Percentiles rank a stretch among this genome's conserved stretches.
Conservation (phyloP, 2,888 invertebrate genomes). For the Embidobia sp. region DNA sequence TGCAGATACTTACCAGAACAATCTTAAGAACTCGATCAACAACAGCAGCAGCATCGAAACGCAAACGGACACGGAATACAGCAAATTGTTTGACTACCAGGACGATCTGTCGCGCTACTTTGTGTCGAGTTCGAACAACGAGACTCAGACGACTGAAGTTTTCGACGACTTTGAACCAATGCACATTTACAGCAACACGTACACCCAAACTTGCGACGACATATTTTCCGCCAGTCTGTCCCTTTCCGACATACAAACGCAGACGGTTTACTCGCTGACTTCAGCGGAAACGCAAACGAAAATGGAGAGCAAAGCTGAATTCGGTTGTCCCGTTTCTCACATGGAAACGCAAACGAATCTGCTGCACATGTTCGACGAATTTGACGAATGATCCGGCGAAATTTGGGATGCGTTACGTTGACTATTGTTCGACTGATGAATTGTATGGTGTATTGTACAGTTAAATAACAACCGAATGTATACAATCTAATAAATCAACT, state of each 20-base stretch:
- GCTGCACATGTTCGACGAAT: slow-evolving; percentile 76
- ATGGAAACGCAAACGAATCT: slow-evolving; percentile 84
- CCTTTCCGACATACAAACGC: slow-evolving; percentile 85
- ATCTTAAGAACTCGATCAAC: slow-evolving; percentile 67
- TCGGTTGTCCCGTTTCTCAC: slow-evolving; percentile 71
- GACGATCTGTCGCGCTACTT: slow-evolving; percentile 73
- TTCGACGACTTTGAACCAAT: slow-evolving; percentile 79
- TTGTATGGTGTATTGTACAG: no score
- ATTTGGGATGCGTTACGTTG: no score
- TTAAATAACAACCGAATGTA: no score
- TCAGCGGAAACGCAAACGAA: slow-evolving; percentile 85
- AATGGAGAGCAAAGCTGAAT: slow-evolving; percentile 37
- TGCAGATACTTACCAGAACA: slow-evolving; percentile 75
- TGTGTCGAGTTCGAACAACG: slow-evolving; percentile 83
- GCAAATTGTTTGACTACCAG: slow-evolving; percentile 75
- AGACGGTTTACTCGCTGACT: slow-evolving; percentile 84
- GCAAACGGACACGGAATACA: slow-evolving; percentile 77
- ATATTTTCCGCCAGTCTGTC: slow-evolving; percentile 83
- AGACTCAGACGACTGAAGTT: slow-evolving; percentile 84
- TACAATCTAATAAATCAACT: no score
- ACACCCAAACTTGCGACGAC: slow-evolving; percentile 84
- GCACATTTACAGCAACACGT: slow-evolving; percentile 81
- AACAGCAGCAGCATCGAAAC: slow-evolving; percentile 78
- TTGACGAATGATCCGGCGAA: slow-evolving; percentile 57
- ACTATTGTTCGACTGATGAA: no score